Evolutionary conservation across 2,888 invertebrate genomes (phyloP).

Genomic region (Tachina fera): DNA sequence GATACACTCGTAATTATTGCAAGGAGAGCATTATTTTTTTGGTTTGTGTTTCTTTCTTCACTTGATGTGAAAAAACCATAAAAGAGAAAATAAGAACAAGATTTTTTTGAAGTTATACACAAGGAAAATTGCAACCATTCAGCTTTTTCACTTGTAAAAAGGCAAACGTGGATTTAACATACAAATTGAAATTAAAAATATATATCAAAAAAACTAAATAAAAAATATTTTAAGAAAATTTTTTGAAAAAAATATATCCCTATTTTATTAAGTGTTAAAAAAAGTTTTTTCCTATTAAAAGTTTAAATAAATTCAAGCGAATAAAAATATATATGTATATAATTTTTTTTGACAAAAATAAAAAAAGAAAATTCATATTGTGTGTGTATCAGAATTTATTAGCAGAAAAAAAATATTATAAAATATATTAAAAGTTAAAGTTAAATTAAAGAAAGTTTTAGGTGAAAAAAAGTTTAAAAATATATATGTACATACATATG

Average conservation of each 20-base stretch:
- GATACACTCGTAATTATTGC: slow-evolving; percentile 40
- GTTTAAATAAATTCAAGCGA: not conserved
- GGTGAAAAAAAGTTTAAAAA: not conserved
- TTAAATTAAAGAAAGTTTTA: slow-evolving; percentile 11
- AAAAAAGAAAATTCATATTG: not conserved
- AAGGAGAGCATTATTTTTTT: slow-evolving; percentile 53
- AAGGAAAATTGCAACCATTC: slow-evolving; percentile 80
- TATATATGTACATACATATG: not conserved
- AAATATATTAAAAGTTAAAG: not conserved
- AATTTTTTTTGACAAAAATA: slow-evolving; percentile 21
- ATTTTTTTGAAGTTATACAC: slow-evolving; percentile 78
- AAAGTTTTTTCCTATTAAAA: not conserved
- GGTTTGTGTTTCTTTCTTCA: too few species aligned
- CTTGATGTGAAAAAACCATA: not conserved
- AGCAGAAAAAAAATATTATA: slow-evolving; percentile 1
- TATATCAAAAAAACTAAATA: not conserved
- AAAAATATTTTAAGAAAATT: slow-evolving; percentile 69
- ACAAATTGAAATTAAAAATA: slow-evolving; percentile 21
- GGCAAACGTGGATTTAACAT: slow-evolving; percentile 72
- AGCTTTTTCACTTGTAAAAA: slow-evolving; percentile 74
- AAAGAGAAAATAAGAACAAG: slow-evolving; percentile 21
- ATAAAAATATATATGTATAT: not conserved
- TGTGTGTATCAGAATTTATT: slow-evolving; percentile 40
- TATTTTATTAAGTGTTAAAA: not conserved
- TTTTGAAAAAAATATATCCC: not conserved